Conservation (phyloP, 2,888 invertebrate species). For the Celastrina argiolus region DNA sequence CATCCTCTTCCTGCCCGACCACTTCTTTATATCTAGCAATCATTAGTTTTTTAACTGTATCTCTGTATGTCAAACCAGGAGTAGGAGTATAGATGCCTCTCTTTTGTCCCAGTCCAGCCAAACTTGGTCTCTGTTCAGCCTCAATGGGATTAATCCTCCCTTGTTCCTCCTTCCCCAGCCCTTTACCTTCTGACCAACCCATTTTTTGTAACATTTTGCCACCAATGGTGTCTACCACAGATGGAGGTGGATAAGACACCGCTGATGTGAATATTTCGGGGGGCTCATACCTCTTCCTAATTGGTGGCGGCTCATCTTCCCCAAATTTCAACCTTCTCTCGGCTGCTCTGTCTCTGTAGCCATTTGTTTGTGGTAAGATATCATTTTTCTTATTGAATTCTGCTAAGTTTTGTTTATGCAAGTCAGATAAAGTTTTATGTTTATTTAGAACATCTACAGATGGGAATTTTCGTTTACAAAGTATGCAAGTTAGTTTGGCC, state of each 20-base stretch:
- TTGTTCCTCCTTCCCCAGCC: conserved; percentile 95
- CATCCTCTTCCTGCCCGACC: conserved; percentile 79
- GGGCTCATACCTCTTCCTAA: conserved; percentile 63
- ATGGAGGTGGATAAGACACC: conserved; percentile 79
- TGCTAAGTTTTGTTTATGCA: conserved; percentile 93
- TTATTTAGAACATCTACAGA: conserved; percentile 91
- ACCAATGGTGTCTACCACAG: conserved; percentile 92
- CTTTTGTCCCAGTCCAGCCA: conserved; percentile 93
- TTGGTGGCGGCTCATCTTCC: conserved; percentile 83
- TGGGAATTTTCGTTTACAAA: conserved; percentile 97
- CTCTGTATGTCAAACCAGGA: conserved; percentile 91
- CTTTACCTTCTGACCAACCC: conserved; percentile 99
- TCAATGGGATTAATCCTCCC: conserved; percentile 95
- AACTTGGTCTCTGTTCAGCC: conserved; percentile 81
- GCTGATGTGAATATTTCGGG: conserved; percentile 68
- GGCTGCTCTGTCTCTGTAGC: conserved; percentile 96
- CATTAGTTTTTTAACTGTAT: conserved; percentile 93
- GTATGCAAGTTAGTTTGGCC: conserved; percentile 91
- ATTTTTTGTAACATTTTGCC: conserved; percentile 97
- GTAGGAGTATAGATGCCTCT: conserved; percentile 86
- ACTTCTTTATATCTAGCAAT: conserved; percentile 91
- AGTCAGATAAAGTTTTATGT: conserved; percentile 94
- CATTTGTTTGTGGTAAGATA: conserved; percentile 52
- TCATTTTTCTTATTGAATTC: conserved; percentile 68
- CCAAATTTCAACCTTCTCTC: conserved; percentile 96